Evolutionary conservation across 2,888 invertebrate genomes (phyloP), one percentile per base, ranked within the genome.

Genomic region (Lucinisca nassula): DNA sequence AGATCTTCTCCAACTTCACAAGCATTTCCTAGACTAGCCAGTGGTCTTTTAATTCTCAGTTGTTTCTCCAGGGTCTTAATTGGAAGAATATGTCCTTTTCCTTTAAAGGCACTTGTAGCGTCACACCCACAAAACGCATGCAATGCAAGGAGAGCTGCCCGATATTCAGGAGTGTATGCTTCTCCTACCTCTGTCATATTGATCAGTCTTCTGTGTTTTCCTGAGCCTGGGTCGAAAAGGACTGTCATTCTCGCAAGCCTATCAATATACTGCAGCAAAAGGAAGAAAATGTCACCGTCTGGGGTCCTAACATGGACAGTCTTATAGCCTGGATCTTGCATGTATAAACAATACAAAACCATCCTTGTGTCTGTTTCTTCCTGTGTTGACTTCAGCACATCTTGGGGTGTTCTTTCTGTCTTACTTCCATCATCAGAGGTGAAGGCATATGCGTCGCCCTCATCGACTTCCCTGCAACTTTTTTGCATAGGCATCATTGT

Each of bases 201-300:
- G 24, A 89, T 55, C 8, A 86, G 58, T 32, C 77, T 72, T 73
- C 51, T n/a, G n/a, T n/a, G n/a, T n/a, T 82, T 88, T 70, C 88
- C 81, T 12, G 58, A 38, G 10, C 86, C 84, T 49, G 84, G 86
- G 72, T 86, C 84, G 51, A 87, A 84, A 14, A 84, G 27, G 49
- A 85, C 37, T n/a, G 45, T 79, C 10, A 61, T 27, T 3, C 45
- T 58, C n/a, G 75, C 78, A 32, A 84, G 32, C 12, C 17, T 40
- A 21, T 17, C n/a, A 37, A 75, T 76, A 77, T 87, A 80, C 37
- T 88, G 81, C 6, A 87, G 67, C 76, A 84, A 45, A 21, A 87
- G 79, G 45, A 84, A 83, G 35, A 81, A 78, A 14, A 89, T 79
- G 55, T 89, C 87, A 58, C 40, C 72, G 55, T 87, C 89, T 79